These are phyloP conservation scores for Daubentonia madagascariensis DNA, from an alignment of 2,113 vertebrate genomes.

Conservation along the genomic window DNA sequence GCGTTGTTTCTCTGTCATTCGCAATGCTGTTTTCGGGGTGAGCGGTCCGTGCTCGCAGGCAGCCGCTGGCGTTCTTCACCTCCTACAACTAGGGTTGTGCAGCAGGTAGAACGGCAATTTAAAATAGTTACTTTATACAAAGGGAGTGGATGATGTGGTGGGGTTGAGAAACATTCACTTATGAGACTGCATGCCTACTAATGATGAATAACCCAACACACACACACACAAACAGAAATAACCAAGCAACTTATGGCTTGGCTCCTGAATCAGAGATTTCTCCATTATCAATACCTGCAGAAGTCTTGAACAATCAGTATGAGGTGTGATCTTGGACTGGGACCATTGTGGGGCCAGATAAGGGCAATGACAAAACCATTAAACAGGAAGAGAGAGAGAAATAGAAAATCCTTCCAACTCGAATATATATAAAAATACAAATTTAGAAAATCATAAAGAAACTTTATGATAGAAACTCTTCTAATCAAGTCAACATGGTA, in stretches of 20 bases:
- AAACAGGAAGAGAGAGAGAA: not conserved
- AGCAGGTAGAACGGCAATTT: not conserved
- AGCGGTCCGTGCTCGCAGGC: too few relatives aligned
- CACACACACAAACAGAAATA: not conserved
- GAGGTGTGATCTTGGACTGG: not conserved
- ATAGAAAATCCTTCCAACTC: not conserved
- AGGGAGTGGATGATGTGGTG: not conserved
- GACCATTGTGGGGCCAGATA: too few relatives aligned
- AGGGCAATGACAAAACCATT: not conserved
- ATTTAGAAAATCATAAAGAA: not conserved
- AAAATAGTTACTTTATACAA: not conserved
- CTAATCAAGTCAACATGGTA: not conserved
- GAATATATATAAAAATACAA: not conserved
- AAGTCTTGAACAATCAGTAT: not conserved
- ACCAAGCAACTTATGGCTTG: not conserved
- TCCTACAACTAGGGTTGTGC: too few relatives aligned
- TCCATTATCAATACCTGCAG: not conserved
- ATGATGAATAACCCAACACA: not conserved
- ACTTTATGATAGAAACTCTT: not conserved
- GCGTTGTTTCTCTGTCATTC: too few relatives aligned
- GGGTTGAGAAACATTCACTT: not conserved
- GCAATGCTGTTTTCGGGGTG: too few relatives aligned
- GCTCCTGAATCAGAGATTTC: not conserved
- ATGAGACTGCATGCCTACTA: not conserved
- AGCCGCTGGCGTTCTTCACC: too few relatives aligned